Base-by-base conservation (phyloP, 2,797 vertebrate genomes). In the Anableps anableps region DNA sequence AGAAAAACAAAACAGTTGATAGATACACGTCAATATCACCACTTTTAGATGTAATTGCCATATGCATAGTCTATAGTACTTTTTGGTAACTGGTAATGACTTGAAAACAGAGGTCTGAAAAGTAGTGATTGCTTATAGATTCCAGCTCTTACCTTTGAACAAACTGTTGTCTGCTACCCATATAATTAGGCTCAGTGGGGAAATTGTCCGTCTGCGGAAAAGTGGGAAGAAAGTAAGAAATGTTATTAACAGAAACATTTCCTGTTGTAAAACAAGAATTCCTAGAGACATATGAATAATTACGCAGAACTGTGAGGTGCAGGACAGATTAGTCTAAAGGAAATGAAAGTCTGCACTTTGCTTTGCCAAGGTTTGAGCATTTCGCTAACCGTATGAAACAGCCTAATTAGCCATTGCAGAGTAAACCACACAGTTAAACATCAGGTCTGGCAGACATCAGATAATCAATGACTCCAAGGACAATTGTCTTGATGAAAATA, bases 81-180 rank as follows among this genome's bases (percentile, higher is more conserved):
- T 74, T 79, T 73, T n/a, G 62, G 71, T 62, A 77, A 74, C 58
- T 81, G 78, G 72, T 53, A 81, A 70, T 77, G 80, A 80, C 64
- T 80, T 80, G 82, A 83, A 74, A 71, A 84, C 29, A 83, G 85
- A 94, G 93, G 89, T 94, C 93, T 92, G 93, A 93, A 86, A 81
- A 78, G 95, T 93, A 95, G 95, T 95, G 94, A 94, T 85, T 66
- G 83, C 94, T 93, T 95, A 94, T 93, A 89, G 93, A 96, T 96
- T 95, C 95, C 93, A 97, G 94, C 93, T 93, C 97, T 98, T 98
- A 99, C 98, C 98, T 99, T 97, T 99, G 98, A 97, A 99, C 98
- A 98, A 99, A 99, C 97, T 99, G 98, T 96, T 99, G 98, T 96
- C 98, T 98, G 97, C 97, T 99, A 95, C 98, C 98, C 97, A 99